Evolutionary conservation across 2,888 invertebrate species (phyloP).

Genomic region (Rhabditoides inermis): DNA sequence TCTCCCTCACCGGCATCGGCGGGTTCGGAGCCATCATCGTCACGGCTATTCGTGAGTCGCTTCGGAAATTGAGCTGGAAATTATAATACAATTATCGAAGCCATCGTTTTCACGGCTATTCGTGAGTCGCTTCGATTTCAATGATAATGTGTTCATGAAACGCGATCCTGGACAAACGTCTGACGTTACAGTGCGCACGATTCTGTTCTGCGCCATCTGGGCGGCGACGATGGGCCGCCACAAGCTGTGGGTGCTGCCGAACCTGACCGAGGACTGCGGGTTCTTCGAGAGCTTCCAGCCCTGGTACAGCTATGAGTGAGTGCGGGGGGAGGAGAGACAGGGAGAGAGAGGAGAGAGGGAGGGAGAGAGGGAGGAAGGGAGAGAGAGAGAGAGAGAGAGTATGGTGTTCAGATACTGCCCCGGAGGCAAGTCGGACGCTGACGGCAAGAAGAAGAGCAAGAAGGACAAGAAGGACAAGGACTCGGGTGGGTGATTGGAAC

Average conservation of each 20-base stretch:
- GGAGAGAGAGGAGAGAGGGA: conserved; percentile 7
- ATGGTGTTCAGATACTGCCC: neutral
- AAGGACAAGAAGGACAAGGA: conserved; percentile 25
- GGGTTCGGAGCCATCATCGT: conserved; percentile 87
- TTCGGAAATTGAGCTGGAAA: no score
- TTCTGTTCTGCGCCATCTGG: conserved; percentile 88
- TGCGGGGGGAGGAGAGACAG: conserved; percentile 4
- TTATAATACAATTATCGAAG: neutral
- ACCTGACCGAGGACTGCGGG: conserved; percentile 91
- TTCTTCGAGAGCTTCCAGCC: conserved; percentile 98
- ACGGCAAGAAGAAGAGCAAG: conserved; percentile 24
- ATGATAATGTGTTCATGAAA: no score
- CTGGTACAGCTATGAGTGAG: conserved; percentile 61
- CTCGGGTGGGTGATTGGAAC: conserved; percentile 4
- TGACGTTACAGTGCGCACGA: conserved; percentile 66
- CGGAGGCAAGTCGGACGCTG: neutral
- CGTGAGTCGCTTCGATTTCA: neutral
- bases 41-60: conserved; percentile 68
- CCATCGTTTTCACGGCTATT: neutral
- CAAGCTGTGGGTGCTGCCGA: conserved; percentile 96
- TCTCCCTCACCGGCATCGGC: conserved; percentile 85
- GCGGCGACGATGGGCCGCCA: conserved; percentile 75
- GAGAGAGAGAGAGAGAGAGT: conserved; percentile 8
- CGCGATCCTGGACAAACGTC: no score
- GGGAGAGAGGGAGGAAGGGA: conserved; percentile 12